Percentiles rank a stretch among this genome's conserved stretches.
Evolutionary conservation across 1,140 invertebrate genomes (phyloP).

Genomic region (Tenebrio molitor): DNA sequence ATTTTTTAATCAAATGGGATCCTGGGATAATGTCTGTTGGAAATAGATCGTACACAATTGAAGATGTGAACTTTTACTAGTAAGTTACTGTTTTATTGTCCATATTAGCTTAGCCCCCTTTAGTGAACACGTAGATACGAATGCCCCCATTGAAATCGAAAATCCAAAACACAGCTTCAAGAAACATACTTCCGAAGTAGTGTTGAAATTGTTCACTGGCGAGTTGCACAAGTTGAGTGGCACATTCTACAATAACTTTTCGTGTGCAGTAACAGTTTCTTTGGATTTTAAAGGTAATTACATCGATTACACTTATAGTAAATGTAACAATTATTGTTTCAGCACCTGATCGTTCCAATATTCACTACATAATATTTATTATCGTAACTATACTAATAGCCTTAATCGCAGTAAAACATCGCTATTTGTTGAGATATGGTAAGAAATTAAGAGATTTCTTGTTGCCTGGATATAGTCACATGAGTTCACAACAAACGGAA

Average conservation of each 20-base stretch:
- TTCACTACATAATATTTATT: no score
- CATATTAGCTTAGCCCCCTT: background rate
- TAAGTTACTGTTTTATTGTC: conserved; percentile 5
- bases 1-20: conserved; percentile 14
- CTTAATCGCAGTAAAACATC: no score
- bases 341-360: no score
- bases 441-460: no score
- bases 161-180: background rate
- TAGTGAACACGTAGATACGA: background rate
- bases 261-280: background rate
- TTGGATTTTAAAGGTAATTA: background rate
- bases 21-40: background rate
- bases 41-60: background rate
- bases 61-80: background rate
- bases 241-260: conserved; percentile 11
- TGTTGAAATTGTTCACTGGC: background rate
- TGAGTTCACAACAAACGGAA: no score
- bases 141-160: no score
- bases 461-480: no score
- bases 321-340: no score
- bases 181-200: background rate
- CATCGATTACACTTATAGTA: no score
- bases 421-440: no score
- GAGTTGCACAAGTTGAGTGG: background rate
- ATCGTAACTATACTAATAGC: no score